phyloP scores from a whole-genome alignment of 2,888 invertebrate species.

The Clanis bilineata region DNA sequence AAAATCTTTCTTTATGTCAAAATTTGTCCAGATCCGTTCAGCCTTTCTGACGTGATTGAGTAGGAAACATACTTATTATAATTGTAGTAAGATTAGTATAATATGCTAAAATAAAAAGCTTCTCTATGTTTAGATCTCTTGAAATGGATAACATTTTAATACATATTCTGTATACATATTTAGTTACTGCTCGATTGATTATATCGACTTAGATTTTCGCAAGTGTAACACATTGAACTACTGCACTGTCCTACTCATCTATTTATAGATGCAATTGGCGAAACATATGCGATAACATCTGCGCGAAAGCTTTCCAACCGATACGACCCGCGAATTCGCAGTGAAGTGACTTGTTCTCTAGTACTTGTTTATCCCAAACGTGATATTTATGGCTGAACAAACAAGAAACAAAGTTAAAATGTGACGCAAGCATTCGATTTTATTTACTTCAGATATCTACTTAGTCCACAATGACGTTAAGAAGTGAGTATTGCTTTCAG shows the following conservation, averaged over 20 bases:
- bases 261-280: constrained; percentile 38
- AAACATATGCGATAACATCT: constrained; percentile 38
- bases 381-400: constrained; percentile 45
- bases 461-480: constrained; percentile 12
- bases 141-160: too few species aligned
- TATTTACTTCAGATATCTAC: too few species aligned
- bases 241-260: constrained; percentile 33
- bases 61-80: too few species aligned
- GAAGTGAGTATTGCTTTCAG: constrained; percentile 50
- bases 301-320: constrained; percentile 23
- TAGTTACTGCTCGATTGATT: not conserved
- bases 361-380: constrained; percentile 28
- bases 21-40: too few species aligned
- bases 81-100: too few species aligned
- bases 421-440: constrained; percentile 45
- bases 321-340: constrained; percentile 22
- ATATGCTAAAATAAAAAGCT: too few species aligned
- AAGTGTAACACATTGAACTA: constrained; percentile 22
- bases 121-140: too few species aligned
- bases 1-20: too few species aligned
- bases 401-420: constrained; percentile 49
- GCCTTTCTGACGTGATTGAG: too few species aligned
- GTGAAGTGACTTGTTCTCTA: constrained; percentile 12
- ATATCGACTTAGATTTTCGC: not conserved
- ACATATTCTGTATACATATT: too few species aligned